Conservation (phyloP, 92 coral and sea anemone genomes). For the Heteractis magnifica region DNA sequence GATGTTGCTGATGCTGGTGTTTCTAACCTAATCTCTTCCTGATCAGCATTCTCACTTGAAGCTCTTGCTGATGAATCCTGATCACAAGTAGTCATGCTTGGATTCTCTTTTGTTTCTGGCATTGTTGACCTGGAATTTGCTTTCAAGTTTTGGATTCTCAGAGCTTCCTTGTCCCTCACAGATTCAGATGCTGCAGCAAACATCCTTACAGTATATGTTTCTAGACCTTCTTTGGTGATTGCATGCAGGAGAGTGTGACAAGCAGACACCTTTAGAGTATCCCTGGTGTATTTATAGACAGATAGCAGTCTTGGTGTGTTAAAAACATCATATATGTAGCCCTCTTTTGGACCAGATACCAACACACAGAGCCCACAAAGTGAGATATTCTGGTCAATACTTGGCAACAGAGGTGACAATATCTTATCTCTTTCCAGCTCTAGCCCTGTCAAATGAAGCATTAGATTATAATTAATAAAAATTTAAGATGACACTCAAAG, state of each 20-base stretch:
- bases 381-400: conserved; percentile 37
- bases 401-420: conserved; percentile 50
- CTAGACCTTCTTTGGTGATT: conserved; percentile 77
- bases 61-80: background rate
- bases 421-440: conserved; percentile 37
- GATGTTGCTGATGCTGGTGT: background rate
- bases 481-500: background rate
- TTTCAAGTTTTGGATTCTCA: conserved; percentile 6
- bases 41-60: background rate
- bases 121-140: background rate
- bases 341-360: conserved; percentile 91
- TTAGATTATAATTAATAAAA: background rate
- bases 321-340: conserved; percentile 78
- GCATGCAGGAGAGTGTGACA: conserved; percentile 81
- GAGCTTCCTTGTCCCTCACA: conserved; percentile 38
- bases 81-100: background rate
- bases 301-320: conserved; percentile 61
- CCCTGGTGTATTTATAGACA: conserved; percentile 72
- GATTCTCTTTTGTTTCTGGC: background rate
- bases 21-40: background rate
- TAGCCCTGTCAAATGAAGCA: conserved; percentile 42
- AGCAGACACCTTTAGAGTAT: conserved; percentile 69
- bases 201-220: conserved; percentile 87
- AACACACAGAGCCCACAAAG: conserved; percentile 89
- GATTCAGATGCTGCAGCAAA: conserved; percentile 83